Evolutionary conservation across 2,888 invertebrate genomes (phyloP), one percentile per base, ranked within the genome.

Genomic region (Limnephilus rhombicus): DNA sequence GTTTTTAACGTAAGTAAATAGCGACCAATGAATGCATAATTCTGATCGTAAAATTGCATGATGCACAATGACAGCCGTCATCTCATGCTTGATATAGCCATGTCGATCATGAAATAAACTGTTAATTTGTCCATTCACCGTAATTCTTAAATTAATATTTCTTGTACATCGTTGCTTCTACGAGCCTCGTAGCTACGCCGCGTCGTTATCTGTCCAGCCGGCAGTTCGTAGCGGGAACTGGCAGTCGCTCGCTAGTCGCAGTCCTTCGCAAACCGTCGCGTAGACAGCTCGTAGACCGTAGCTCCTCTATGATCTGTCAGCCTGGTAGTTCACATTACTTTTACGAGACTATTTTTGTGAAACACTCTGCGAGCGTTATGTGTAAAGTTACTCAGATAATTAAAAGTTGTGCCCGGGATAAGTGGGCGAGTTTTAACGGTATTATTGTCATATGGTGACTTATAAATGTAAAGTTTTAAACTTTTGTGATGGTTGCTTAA

Each of bases 251-350:
- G 37, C 83, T 24, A 83, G 37, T 83, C 37, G 83, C 83, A 83
- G 83, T 83, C 83, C 37, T 41, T 18, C 37, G 37, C 37, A 41
- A 83, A 18, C 83, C 37, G 83, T 34, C 83, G 83, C 83, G 83
- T 83, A 83, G 83, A 83, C 37, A 83, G 37, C 83, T 83, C 83
- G 83, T 83, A 83, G 83, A 31, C 68, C 68, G 34, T 34, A 34
- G 37, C 83, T 83, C 37, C 34, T 24, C 83, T 83, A 37, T 37
- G 83, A 2, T 68, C 68, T 68, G 68, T 9, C 24, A 12, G 83
- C 83, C 24, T 37, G 37, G 37, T 37, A 83, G 83, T 83, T 83
- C 83, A 24, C 68, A 24, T 41, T 83, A 9, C 37, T 31, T 83
- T 83, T 34, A 31, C 83, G 83, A 83, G 4, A 68, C 68, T n/a